Base-by-base conservation (phyloP, 2,888 invertebrate species). In the Coremacera marginata region DNA sequence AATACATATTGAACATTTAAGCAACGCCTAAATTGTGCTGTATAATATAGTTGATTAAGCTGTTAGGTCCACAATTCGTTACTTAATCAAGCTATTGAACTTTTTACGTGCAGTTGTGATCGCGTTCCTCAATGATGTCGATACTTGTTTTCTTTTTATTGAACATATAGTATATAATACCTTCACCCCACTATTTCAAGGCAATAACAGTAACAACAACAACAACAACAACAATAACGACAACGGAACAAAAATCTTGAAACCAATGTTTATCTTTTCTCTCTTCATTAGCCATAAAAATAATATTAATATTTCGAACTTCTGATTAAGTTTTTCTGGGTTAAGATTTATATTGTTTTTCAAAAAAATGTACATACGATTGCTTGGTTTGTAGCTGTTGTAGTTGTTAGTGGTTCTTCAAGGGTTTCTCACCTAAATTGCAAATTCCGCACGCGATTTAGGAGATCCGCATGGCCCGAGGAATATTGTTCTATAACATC, bases 401-500 rank as follows among this genome's bases (percentile, higher is more conserved):
- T 27, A 49, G 51, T 55, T 74, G 51, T 71, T 19, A 55, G 11
- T 71, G 34, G 51, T 63, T 52, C 22, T 44, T 19, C 52, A 25
- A 37, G 16, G 27, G 44, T 31, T 72, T 80, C 92, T 92, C 92
- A 93, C 93, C 95, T 94, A 92, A 93, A 93, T 90, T 96, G 96
- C 85, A 96, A 92, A 91, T 93, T 94, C 92, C 95, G 95, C 89
- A 95, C 95, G 90, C 96, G 91, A 89, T 94, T 94, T 88, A 96
- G 93, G 89, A 96, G 94, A 90, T 96, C 96, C 82, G 96, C 95
- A 90, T 95, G 95, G 88, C 94, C 94, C 84, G 95, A 95, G 80
- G 95, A 95, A 91, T 96, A 96, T 91, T 96, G 96, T 90, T 96
- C 96, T 90, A 96, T 96, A 89, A 96, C 96, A 91, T 96, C 96